phyloP scores from a whole-genome alignment of 1,140 invertebrate genomes.

The Lanistes nyassanus region DNA sequence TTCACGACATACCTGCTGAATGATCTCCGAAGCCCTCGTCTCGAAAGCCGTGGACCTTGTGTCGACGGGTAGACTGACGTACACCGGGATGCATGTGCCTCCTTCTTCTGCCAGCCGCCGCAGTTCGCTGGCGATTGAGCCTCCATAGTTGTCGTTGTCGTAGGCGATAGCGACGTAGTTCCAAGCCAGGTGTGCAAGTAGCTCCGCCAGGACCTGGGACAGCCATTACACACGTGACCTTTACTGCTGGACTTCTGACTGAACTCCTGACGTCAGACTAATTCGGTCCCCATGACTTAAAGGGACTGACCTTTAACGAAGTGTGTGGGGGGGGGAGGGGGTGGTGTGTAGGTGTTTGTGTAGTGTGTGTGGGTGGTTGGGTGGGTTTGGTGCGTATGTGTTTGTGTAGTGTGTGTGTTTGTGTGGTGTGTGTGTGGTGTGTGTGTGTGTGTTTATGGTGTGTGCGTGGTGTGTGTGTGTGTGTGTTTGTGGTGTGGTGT shows the following conservation, averaged over 20 bases:
- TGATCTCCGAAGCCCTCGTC: not conserved
- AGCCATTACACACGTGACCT: no score
- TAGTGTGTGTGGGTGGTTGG: no score
- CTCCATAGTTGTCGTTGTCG: constrained; percentile 10
- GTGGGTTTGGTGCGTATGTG: no score
- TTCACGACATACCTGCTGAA: not conserved
- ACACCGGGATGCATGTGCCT: constrained; percentile 4
- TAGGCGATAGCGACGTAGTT: constrained; percentile 16
- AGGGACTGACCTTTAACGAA: not conserved
- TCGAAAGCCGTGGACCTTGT: not conserved
- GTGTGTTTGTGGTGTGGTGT: not conserved
- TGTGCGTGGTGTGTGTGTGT: constrained; percentile 1
- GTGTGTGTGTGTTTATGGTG: no score
- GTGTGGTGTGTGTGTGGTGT: no score
- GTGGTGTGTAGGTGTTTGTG: not conserved
- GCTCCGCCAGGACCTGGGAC: not conserved
- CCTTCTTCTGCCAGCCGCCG: not conserved
- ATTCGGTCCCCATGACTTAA: not conserved
- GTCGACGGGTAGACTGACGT: constrained; percentile 1
- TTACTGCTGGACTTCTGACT: no score
- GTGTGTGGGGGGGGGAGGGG: not conserved
- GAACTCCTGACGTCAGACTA: no score
- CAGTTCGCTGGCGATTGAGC: constrained; percentile 1
- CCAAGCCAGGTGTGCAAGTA: not conserved
- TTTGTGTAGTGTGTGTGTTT: no score